Evolutionary conservation across 2,888 invertebrate species (phyloP).

Genomic region (Eremobia ochroleuca): DNA sequence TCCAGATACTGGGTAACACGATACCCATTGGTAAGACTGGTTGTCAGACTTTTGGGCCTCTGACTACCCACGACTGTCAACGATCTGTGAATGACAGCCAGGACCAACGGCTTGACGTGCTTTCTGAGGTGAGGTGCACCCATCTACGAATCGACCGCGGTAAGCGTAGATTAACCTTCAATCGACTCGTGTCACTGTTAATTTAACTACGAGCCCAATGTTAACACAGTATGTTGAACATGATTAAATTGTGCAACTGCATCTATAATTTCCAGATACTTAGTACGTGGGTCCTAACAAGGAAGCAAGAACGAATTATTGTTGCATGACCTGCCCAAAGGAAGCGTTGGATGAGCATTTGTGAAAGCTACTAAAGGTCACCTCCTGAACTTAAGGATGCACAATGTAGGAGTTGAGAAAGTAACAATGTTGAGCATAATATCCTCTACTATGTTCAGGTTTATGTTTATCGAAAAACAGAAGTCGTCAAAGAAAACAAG

Average conservation of each 20-base stretch:
- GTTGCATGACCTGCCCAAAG: conserved; percentile 45
- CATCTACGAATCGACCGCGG: too few species aligned
- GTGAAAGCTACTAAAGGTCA: conserved; percentile 51
- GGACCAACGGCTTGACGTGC: neutral
- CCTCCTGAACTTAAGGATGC: conserved; percentile 30
- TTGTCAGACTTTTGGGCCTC: neutral
- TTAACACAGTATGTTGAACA: neutral
- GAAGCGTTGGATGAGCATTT: conserved; percentile 39
- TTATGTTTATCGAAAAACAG: neutral
- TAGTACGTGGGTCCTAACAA: neutral
- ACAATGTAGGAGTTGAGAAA: conserved; percentile 31
- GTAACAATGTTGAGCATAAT: conserved; percentile 8
- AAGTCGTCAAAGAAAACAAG: too few species aligned
- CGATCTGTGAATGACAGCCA: neutral
- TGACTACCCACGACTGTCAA: neutral
- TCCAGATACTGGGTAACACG: too few species aligned
- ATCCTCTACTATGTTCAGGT: neutral
- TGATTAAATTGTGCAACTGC: conserved; percentile 11
- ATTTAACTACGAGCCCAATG: neutral
- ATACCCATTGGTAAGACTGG: neutral
- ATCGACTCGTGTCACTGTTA: too few species aligned
- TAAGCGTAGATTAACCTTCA: too few species aligned
- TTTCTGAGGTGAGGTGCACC: neutral
- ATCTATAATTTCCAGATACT: neutral
- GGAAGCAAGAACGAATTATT: conserved; percentile 6